phyloP scores from a whole-genome alignment of 1,140 invertebrate genomes.

The Rhizoglyphus robini region DNA sequence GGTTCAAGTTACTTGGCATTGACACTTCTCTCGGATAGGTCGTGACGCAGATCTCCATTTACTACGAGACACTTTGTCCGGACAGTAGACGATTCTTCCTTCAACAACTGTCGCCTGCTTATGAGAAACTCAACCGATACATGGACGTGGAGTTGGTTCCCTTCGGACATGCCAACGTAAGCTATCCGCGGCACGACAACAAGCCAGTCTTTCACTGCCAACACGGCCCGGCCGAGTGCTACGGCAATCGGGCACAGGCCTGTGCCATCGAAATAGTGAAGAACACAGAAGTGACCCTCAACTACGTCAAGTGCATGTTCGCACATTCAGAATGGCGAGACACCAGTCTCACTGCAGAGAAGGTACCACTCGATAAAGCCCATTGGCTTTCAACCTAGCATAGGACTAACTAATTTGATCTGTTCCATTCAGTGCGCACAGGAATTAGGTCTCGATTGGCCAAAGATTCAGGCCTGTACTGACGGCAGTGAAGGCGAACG shows the following conservation, averaged over 20 bases:
- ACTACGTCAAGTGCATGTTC: conserved; percentile 19
- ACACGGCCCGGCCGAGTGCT: conserved; percentile 25
- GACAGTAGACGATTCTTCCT: conserved; percentile 75
- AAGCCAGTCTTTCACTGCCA: conserved; percentile 23
- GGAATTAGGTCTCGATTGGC: conserved; percentile 12
- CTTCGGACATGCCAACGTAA: conserved; percentile 64
- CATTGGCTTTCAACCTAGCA: too few relatives aligned
- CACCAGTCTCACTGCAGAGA: conserved; percentile 5
- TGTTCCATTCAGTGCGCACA: conserved; percentile 10
- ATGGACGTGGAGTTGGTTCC: conserved; percentile 46
- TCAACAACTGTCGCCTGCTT: conserved; percentile 57
- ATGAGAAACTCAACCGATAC: conserved; percentile 32
- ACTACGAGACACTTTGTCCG: conserved; percentile 65
- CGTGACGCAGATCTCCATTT: conserved; percentile 7
- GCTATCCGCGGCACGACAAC: conserved; percentile 18
- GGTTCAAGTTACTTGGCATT: too few relatives aligned
- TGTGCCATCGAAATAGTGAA: conserved; percentile 19
- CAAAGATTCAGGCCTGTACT: conserved; percentile 11
- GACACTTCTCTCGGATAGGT: too few relatives aligned
- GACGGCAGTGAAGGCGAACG: conserved; percentile 20
- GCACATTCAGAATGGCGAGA: neutral
- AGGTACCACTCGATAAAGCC: too few relatives aligned
- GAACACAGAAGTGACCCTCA: conserved; percentile 4
- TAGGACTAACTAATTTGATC: neutral
- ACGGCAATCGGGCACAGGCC: conserved; percentile 28